These are phyloP conservation scores for Masnerella sp. DNA, from an alignment of 2,888 invertebrate genomes.

Conservation along the genomic window DNA sequence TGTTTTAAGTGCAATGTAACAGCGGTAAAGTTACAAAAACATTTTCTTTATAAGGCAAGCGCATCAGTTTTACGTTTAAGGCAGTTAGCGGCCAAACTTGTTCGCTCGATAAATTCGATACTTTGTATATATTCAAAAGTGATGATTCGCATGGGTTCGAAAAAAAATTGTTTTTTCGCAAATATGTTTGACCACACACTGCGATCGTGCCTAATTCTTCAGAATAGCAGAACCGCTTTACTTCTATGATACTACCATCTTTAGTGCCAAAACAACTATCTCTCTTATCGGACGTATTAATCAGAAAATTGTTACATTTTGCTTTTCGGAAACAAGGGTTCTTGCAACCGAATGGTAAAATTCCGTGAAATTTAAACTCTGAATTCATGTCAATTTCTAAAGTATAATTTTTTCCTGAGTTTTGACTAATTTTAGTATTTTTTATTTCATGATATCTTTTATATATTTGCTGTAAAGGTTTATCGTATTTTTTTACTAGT, in stretches of 20 bases:
- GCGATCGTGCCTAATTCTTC: background rate
- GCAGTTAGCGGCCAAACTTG: background rate
- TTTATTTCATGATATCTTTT: constrained; percentile 25
- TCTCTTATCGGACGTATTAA: too few relatives aligned
- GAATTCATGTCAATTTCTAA: background rate
- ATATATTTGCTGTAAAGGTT: constrained; percentile 32
- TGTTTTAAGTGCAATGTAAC: too few relatives aligned
- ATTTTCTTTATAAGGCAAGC: too few relatives aligned
- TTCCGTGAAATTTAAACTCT: background rate
- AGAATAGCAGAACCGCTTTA: constrained; percentile 10
- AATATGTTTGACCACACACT: constrained; percentile 12
- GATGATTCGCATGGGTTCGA: constrained; percentile 24
- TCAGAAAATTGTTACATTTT: background rate
- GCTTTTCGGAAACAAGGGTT: background rate
- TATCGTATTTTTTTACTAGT: constrained; percentile 24
- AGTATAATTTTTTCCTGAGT: too few relatives aligned
- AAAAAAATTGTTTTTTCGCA: constrained; percentile 6
- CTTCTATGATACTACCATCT: constrained; percentile 11
- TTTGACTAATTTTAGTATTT: constrained; percentile 3
- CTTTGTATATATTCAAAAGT: background rate
- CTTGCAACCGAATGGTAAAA: constrained; percentile 1
- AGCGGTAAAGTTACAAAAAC: too few relatives aligned
- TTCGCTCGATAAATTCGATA: background rate
- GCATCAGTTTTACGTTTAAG: too few relatives aligned
- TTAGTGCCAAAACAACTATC: constrained; percentile 13